Evolutionary conservation across 2,888 invertebrate species (phyloP), one percentile per base, ranked within the genome.

Genomic region (Heliconius charithonia): DNA sequence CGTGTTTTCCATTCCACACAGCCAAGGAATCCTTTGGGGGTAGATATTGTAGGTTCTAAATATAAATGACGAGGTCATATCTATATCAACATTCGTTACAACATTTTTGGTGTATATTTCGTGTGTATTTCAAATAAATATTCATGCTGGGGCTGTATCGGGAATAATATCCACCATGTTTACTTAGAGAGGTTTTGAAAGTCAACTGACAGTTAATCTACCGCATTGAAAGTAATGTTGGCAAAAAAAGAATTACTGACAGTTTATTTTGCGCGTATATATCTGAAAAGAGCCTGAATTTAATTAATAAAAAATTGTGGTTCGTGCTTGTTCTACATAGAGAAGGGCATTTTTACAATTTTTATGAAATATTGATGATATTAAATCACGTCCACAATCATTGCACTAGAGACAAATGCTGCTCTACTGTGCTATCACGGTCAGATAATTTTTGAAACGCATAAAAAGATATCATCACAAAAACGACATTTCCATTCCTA

Each of bases 1-100:
- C 16, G 45, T 45, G 13, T 16, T 45, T 45, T 45, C 16, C 4
- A 45, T 45, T 45, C 45, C 4, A 45, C 4, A 16, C 4, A 45
- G 13, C 29, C 29, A 65, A 29, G 10, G 4, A 67, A 37, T 37
- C n/a, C 37, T 37, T 12, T 37, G 66, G n/a, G 66, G 12, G 9
- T 67, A 37, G 10, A 37, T 37, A 67, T 67, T 67, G n/a, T 67
- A n/a, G 37, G 10, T n/a, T 12, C 66, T 67, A 67, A 32, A 67
- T 13, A n/a, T n/a, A 67, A 67, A 67, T n/a, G n/a, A 67, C 66
- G 32, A 67, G 66, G 66, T n/a, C 66, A 22, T n/a, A 67, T 67
- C 4, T 37, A 67, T 67, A 67, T 37, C 32, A 67, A 67, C 66
- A 37, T 32, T 9, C 10, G 12, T n/a, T 37, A n/a, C 13, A 22